Percentiles rank a stretch among this genome's conserved stretches.
These are phyloP conservation scores for Capitulum mitella DNA, from an alignment of 2,888 invertebrate species.

Conservation along the genomic window DNA sequence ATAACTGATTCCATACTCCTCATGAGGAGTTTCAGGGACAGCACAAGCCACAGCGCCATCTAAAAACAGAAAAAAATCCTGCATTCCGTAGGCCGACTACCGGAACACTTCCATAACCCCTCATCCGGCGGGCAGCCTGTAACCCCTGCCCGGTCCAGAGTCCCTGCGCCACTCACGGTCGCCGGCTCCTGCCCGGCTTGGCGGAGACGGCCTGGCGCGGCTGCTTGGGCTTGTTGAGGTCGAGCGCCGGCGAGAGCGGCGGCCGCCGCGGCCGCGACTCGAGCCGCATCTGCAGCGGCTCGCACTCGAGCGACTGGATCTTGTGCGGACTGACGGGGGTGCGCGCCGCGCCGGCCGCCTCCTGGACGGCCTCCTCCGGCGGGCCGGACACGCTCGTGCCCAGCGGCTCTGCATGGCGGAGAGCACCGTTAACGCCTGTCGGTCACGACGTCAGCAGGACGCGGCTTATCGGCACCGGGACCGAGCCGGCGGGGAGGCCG, in stretches of 20 bases:
- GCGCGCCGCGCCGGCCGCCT: conserved; percentile 5
- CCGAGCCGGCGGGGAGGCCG: background rate
- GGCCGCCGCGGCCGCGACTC: background rate
- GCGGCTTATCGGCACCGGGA: background rate
- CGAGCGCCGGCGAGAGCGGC: background rate
- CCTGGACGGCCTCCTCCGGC: background rate
- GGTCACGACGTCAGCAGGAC: background rate
- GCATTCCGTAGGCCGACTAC: too few relatives aligned
- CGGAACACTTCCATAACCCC: too few relatives aligned
- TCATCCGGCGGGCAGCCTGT: too few relatives aligned
- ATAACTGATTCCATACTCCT: too few relatives aligned
- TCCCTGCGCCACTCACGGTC: background rate
- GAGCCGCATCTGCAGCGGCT: background rate
- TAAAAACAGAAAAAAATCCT: too few relatives aligned
- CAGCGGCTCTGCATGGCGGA: background rate
- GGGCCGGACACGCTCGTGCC: background rate
- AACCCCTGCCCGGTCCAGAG: too few relatives aligned
- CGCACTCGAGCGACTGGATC: conserved; percentile 19
- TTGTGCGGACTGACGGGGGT: conserved; percentile 17
- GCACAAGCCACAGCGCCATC: too few relatives aligned
- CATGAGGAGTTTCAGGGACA: too few relatives aligned
- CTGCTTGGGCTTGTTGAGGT: background rate
- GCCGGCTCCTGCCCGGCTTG: background rate
- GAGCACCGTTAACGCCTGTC: too few relatives aligned
- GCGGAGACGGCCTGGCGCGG: background rate